Evolutionary conservation across 1,140 invertebrate species (phyloP).

Genomic region (Cryptotermes secundus): DNA sequence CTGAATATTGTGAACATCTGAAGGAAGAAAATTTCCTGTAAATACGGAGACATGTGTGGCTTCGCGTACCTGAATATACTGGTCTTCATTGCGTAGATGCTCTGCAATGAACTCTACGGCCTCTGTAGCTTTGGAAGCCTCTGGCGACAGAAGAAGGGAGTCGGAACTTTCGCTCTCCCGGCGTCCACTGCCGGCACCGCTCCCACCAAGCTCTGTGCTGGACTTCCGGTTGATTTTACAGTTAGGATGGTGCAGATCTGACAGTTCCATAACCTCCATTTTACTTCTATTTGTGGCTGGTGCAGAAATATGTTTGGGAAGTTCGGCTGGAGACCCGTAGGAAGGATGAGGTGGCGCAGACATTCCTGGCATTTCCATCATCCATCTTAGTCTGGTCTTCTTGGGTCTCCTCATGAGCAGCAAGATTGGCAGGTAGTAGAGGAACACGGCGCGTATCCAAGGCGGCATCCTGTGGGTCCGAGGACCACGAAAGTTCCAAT

Average conservation of each 20-base stretch:
- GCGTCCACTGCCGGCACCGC: conserved; percentile 58
- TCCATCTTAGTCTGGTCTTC: conserved; percentile 89
- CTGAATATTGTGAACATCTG: too few species aligned
- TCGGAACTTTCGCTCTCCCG: conserved; percentile 89
- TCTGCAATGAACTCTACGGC: conserved; percentile 98
- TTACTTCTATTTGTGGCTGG: conserved; percentile 64
- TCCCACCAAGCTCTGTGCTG: conserved; percentile 55
- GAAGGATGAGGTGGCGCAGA: conserved; percentile 76
- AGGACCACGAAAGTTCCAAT: conserved; percentile 98
- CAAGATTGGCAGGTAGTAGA: conserved; percentile 86
- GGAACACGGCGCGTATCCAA: conserved; percentile 89
- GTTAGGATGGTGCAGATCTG: conserved; percentile 92
- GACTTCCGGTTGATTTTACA: conserved; percentile 90
- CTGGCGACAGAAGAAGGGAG: conserved; percentile 83
- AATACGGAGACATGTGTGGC: too few species aligned
- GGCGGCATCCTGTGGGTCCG: conserved; percentile 86
- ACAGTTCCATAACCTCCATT: conserved; percentile 91
- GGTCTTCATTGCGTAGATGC: conserved; percentile 93
- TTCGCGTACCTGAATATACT: conserved; percentile 85
- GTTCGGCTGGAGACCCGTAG: conserved; percentile 74
- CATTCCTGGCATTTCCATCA: conserved; percentile 93
- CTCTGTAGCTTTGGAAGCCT: conserved; percentile 93
- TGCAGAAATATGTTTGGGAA: conserved; percentile 69
- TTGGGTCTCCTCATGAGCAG: conserved; percentile 89
- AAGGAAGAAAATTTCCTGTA: too few species aligned